Conservation (phyloP, 2,797 vertebrate genomes). For the Acestrorhynchus altus region DNA sequence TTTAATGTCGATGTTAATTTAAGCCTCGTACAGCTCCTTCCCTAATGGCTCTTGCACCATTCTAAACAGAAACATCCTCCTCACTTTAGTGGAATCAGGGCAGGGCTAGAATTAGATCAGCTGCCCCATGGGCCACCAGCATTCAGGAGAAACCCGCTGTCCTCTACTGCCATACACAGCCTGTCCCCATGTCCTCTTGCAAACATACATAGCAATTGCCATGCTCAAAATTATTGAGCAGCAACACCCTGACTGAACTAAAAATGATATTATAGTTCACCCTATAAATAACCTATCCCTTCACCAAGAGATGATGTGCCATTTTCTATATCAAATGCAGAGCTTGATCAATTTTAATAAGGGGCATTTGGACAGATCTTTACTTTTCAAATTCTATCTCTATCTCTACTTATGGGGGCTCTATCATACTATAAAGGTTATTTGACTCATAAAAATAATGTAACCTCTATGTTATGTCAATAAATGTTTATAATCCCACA, state of each 20-base stretch:
- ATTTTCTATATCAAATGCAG: not conserved
- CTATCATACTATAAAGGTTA: too few species aligned
- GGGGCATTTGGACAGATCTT: too few species aligned
- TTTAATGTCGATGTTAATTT: conserved; percentile 29
- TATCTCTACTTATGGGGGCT: too few species aligned
- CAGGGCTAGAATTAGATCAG: conserved; percentile 52
- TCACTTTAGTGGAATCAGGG: conserved; percentile 31
- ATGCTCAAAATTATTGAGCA: conserved; percentile 38
- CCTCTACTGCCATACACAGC: conserved; percentile 46
- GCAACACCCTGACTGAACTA: conserved; percentile 2
- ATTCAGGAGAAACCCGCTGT: conserved; percentile 45
- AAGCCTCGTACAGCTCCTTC: conserved; percentile 15
- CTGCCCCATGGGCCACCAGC: conserved; percentile 35
- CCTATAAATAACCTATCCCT: conserved; percentile 13
- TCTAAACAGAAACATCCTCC: conserved; percentile 15
- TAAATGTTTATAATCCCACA: too few species aligned
- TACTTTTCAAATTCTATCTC: too few species aligned
- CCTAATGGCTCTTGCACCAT: conserved; percentile 7
- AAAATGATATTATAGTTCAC: not conserved
- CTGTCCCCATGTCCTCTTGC: conserved; percentile 40
- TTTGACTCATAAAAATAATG: too few species aligned
- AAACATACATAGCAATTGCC: conserved; percentile 12
- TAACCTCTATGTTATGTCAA: too few species aligned
- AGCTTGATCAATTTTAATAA: too few species aligned
- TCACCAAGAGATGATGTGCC: not conserved